Conservation (phyloP, 2,888 invertebrate species). For the Ferdinandea cuprea region DNA sequence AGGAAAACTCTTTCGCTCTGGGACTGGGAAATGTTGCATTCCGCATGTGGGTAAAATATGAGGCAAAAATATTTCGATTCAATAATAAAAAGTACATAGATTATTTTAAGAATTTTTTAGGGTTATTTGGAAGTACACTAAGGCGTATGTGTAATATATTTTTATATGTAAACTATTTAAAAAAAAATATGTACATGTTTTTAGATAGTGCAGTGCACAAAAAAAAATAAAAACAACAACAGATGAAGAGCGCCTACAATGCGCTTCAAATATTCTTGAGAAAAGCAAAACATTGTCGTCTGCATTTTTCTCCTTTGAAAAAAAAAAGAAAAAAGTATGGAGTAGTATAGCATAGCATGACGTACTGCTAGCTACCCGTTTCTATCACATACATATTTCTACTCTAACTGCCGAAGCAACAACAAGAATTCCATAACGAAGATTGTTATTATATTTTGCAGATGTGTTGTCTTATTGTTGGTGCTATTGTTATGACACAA, state of each 20-base stretch:
- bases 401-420: constrained; percentile 5
- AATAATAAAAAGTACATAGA: neutral
- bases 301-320: constrained; percentile 13
- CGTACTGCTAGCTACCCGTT: constrained; percentile 8
- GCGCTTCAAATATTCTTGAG: constrained; percentile 28
- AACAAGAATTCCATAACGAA: constrained; percentile 22
- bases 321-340: no score
- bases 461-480: constrained; percentile 8
- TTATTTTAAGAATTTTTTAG: neutral
- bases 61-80: neutral
- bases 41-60: neutral
- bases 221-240: neutral
- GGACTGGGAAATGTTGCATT: neutral
- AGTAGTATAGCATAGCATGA: constrained; percentile 17
- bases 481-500: constrained; percentile 16
- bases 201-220: neutral
- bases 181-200: no score
- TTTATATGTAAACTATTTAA: neutral
- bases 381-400: neutral
- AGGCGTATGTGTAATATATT: constrained; percentile 38
- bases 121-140: neutral
- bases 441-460: constrained; percentile 26
- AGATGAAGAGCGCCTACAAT: neutral
- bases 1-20: neutral
- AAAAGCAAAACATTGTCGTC: constrained; percentile 30